These are phyloP conservation scores for Strongylocentrotus purpuratus DNA, from an alignment of 35 echinoderm and acorn worm genomes.

Conservation along the genomic window DNA sequence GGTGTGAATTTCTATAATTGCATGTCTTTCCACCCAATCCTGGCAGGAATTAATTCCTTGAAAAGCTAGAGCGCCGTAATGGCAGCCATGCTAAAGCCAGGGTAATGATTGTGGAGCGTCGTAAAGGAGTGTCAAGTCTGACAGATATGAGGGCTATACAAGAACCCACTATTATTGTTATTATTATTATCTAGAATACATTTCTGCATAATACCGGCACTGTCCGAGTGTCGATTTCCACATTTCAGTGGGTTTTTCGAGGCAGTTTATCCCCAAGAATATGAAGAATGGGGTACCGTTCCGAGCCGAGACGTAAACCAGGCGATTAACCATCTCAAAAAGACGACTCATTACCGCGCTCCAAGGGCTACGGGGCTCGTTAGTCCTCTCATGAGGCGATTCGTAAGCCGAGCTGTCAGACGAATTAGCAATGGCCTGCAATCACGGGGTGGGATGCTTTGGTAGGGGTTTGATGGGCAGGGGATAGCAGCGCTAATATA, in stretches of 20 bases:
- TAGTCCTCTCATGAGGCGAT: not conserved
- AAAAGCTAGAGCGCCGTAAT: too few relatives aligned
- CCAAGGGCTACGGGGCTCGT: slow-evolving; percentile 1
- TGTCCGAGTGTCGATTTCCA: not conserved
- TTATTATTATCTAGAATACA: not conserved
- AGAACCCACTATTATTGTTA: too few relatives aligned
- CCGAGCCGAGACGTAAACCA: not conserved
- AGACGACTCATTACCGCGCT: slow-evolving; percentile 7
- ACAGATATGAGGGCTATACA: too few relatives aligned
- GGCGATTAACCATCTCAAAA: slow-evolving; percentile 2
- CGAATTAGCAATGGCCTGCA: slow-evolving; percentile 8
- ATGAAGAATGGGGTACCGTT: not conserved
- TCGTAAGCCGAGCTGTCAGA: not conserved
- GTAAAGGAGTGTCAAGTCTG: too few relatives aligned
- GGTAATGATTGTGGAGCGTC: too few relatives aligned
- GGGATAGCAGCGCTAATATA: not conserved
- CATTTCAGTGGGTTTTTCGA: not conserved
- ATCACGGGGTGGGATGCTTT: not conserved
- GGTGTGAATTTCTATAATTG: not conserved
- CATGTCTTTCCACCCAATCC: not conserved
- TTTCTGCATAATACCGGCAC: not conserved
- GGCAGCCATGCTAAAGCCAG: too few relatives aligned
- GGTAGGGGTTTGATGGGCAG: not conserved
- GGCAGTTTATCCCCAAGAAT: not conserved
- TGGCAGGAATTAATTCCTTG: too few relatives aligned